A percentile compares a stretch with the other conserved stretches of the same genome.
phyloP scores from a whole-genome alignment of 2,888 invertebrate species.

The Diarsia brunnea region DNA sequence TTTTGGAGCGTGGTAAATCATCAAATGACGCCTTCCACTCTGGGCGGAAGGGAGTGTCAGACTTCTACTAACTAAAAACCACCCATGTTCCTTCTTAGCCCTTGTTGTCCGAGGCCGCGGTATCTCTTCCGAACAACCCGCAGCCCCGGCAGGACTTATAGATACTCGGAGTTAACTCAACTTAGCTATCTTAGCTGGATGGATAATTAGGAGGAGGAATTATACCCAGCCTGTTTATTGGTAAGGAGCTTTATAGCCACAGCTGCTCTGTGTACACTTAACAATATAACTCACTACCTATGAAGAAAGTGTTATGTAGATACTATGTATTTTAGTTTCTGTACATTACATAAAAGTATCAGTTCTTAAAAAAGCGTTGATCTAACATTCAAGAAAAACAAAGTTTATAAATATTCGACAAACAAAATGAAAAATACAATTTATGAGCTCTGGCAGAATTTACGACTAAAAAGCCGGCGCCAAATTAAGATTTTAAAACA shows the following conservation, averaged over 20 bases:
- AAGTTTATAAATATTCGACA: conserved; percentile 4
- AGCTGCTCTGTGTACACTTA: background rate
- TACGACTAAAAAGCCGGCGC: conserved; percentile 29
- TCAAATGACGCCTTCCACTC: too few relatives aligned
- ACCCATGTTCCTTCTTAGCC: too few relatives aligned
- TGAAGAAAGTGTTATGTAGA: background rate
- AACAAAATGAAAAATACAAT: conserved; percentile 38
- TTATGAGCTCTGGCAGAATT: conserved; percentile 22
- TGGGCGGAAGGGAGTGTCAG: too few relatives aligned
- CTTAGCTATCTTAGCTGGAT: too few relatives aligned
- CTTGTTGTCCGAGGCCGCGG: too few relatives aligned
- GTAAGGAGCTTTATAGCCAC: background rate
- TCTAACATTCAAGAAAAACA: background rate
- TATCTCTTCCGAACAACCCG: too few relatives aligned
- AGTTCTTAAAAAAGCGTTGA: background rate
- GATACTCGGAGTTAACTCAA: too few relatives aligned
- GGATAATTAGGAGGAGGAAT: background rate
- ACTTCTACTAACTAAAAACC: too few relatives aligned
- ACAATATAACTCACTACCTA: background rate
- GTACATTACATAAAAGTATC: background rate
- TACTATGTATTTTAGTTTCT: background rate
- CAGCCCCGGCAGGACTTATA: too few relatives aligned
- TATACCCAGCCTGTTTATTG: background rate
- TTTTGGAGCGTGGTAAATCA: too few relatives aligned
- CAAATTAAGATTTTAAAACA: conserved; percentile 31